Percentiles rank a stretch among this genome's conserved stretches.
Conservation (phyloP, 1,140 invertebrate species). For the Pseudomyrmex sp. region DNA sequence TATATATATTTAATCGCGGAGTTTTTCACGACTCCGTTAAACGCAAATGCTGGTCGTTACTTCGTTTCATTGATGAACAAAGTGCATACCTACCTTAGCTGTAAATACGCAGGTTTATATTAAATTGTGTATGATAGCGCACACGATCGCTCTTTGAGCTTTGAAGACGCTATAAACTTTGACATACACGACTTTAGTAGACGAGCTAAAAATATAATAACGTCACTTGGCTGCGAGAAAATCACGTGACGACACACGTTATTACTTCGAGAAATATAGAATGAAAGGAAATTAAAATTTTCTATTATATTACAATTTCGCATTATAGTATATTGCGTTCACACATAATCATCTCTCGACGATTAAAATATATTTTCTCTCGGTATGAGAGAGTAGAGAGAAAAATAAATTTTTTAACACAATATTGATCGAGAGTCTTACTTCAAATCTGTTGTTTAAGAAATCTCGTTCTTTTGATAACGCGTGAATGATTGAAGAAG, state of each 20-base stretch:
- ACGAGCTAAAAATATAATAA: constrained; percentile 47
- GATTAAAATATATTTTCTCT: constrained; percentile 5
- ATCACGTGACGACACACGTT: constrained; percentile 13
- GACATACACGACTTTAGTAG: constrained; percentile 3
- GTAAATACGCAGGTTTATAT: not conserved
- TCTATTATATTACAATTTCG: not conserved
- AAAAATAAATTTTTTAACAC: not conserved
- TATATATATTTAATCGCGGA: too few relatives aligned
- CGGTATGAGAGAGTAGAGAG: too few relatives aligned
- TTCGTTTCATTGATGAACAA: not conserved
- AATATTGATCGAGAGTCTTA: not conserved
- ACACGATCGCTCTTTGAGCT: constrained; percentile 29
- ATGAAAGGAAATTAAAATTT: not conserved
- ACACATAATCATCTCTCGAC: not conserved
- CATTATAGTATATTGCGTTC: not conserved
- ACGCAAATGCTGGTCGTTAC: too few relatives aligned
- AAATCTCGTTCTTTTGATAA: not conserved
- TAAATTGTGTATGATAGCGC: not conserved
- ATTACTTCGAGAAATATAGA: constrained; percentile 29
- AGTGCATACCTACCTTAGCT: not conserved
- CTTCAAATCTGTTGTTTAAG: not conserved
- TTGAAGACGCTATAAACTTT: constrained; percentile 14
- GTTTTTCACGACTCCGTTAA: too few relatives aligned
- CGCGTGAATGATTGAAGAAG: not conserved
- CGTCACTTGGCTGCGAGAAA: constrained; percentile 34